phyloP scores from a whole-genome alignment of 1,140 invertebrate genomes.

The Leptinotarsa undecemlineata region DNA sequence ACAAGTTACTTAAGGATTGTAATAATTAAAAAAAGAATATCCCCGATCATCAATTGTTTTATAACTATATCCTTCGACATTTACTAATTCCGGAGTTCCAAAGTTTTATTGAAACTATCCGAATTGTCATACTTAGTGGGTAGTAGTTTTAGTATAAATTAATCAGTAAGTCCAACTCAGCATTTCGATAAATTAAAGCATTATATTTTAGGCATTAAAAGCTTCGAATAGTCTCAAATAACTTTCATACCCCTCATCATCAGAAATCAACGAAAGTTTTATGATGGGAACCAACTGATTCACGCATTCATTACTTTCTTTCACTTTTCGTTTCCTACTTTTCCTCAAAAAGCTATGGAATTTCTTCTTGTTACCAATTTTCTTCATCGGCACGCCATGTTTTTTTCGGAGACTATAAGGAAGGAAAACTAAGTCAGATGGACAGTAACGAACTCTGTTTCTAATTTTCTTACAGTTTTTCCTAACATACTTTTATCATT shows the following conservation, averaged over 20 bases:
- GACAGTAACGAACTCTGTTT: too few species aligned
- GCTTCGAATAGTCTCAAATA: conserved; percentile 1
- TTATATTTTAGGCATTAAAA: not conserved
- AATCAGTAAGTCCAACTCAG: too few species aligned
- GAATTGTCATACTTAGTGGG: too few species aligned
- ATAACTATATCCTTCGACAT: too few species aligned
- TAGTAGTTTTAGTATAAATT: too few species aligned
- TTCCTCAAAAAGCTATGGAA: not conserved
- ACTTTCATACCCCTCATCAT: conserved; percentile 15
- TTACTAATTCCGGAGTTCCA: too few species aligned
- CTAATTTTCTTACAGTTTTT: too few species aligned
- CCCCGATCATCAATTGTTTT: too few species aligned
- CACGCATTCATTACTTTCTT: not conserved
- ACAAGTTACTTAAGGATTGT: too few species aligned
- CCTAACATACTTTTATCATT: too few species aligned
- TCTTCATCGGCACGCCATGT: conserved; percentile 15
- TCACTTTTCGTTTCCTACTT: not conserved
- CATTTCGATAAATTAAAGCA: not conserved
- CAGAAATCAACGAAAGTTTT: not conserved
- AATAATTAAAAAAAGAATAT: too few species aligned
- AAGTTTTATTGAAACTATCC: too few species aligned
- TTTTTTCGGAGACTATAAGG: conserved; percentile 12
- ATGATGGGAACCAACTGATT: conserved; percentile 6
- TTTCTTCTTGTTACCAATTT: conserved; percentile 12
- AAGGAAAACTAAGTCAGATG: not conserved